Percentiles rank a stretch among this genome's conserved stretches.
phyloP scores from a whole-genome alignment of 2,888 invertebrate genomes.

The Morpho achilles region DNA sequence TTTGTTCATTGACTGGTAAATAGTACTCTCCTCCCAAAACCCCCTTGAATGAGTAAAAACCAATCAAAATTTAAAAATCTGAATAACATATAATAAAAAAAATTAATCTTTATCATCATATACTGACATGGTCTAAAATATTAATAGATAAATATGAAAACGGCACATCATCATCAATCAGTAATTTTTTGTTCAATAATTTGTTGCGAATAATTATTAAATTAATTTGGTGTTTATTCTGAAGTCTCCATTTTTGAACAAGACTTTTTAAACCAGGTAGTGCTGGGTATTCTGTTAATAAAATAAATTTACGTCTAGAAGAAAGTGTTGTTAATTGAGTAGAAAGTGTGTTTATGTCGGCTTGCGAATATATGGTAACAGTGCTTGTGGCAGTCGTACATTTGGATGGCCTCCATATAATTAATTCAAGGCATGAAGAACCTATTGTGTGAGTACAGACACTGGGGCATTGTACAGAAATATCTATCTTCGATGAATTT shows the following conservation, averaged over 20 bases:
- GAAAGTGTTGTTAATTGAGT: slow-evolving; percentile 31
- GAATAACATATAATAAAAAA: too few species aligned
- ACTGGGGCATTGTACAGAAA: slow-evolving; percentile 28
- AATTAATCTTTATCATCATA: too few species aligned
- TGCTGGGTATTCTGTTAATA: slow-evolving; percentile 39
- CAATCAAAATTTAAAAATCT: neutral
- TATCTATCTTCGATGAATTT: slow-evolving; percentile 15
- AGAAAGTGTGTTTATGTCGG: slow-evolving; percentile 33
- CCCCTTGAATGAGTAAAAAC: slow-evolving; percentile 29
- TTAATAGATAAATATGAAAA: slow-evolving; percentile 40
- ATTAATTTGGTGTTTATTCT: slow-evolving; percentile 36
- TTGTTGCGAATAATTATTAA: slow-evolving; percentile 41
- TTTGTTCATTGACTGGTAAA: slow-evolving; percentile 29
- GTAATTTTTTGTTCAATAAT: slow-evolving; percentile 30
- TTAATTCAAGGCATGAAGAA: slow-evolving; percentile 30
- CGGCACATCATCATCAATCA: slow-evolving; percentile 41
- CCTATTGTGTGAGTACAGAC: slow-evolving; percentile 31
- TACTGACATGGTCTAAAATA: slow-evolving; percentile 17
- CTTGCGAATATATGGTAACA: slow-evolving; percentile 32
- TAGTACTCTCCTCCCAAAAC: slow-evolving; percentile 41
- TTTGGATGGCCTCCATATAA: slow-evolving; percentile 33
- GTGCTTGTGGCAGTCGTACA: slow-evolving; percentile 27
- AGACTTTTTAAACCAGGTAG: slow-evolving; percentile 35
- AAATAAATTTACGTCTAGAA: slow-evolving; percentile 33
- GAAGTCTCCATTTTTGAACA: slow-evolving; percentile 39